Base-by-base conservation (phyloP, 2,888 invertebrate species). In the Platycheirus albimanus region DNA sequence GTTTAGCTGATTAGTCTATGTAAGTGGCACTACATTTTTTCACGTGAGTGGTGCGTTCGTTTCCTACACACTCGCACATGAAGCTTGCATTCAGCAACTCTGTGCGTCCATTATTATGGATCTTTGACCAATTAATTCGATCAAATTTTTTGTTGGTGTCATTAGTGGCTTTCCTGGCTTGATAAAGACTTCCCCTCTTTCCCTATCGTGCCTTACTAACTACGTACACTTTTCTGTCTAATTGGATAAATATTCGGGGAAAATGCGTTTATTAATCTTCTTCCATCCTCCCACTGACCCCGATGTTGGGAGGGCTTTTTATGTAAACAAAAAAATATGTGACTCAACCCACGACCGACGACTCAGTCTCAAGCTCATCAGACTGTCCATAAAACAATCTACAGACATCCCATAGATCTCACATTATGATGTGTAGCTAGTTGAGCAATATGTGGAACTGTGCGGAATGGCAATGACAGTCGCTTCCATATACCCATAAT, bases 191-290 rank as follows among this genome's bases (percentile, higher is more conserved):
- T 69, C 33, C 58, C 70, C 71, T 54, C 49, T 24, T n/a, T 69
- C 20, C 43, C 33, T 19, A 47, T 51, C 11, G 10, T 30, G 13
- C 24, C 15, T 13, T 4, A 19, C 7, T 51, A n/a, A n/a, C n/a
- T n/a, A n/a, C n/a, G n/a, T n/a, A n/a, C n/a, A 38, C 0, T 15
- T 33, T 36, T 33, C 4, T 36, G 43, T 63, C 15, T 49, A 28
- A 69, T 69, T 72, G 56, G 20, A 33, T 17, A 3, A 66, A 67
- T 64, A 51, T 69, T 77, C 19, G 28, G 33, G n/a, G 11, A 74
- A 78, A 78, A 74, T 78, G 56, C 51, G 63, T 63, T 64, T 51
- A 49, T 63, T 71, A 81, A 67, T 61, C 66, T 20, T 56, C 11
- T n/a, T 11, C 19, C 20, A 24, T 41, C 71, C 28, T 15, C 3